Evolutionary conservation across 1,140 invertebrate genomes (phyloP).

Genomic region (Rhyacophila brunnea): DNA sequence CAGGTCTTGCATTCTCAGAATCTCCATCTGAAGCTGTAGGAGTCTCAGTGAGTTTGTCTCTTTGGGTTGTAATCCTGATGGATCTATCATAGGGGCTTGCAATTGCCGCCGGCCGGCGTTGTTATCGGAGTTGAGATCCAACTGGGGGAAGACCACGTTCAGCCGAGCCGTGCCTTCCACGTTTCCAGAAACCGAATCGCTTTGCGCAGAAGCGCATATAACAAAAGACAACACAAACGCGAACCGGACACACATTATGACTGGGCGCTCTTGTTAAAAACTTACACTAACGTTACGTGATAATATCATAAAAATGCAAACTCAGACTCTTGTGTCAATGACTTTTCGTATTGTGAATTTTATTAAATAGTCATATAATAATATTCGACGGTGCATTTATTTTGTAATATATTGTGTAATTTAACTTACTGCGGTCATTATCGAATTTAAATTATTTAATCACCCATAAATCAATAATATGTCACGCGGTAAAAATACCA

Average conservation of each 20-base stretch:
- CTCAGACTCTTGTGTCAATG: too few relatives aligned
- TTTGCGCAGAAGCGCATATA: not conserved
- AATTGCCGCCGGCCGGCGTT: not conserved
- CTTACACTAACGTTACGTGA: too few relatives aligned
- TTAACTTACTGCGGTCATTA: too few relatives aligned
- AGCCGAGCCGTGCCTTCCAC: slow-evolving; percentile 8
- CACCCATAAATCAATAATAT: too few relatives aligned
- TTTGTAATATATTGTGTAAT: too few relatives aligned
- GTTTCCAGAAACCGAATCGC: not conserved
- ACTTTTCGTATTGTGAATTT: too few relatives aligned
- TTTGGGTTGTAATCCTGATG: not conserved
- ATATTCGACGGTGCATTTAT: too few relatives aligned
- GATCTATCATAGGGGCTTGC: not conserved
- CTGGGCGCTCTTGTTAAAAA: not conserved
- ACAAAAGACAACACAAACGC: not conserved
- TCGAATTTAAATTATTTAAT: too few relatives aligned
- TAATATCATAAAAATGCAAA: too few relatives aligned
- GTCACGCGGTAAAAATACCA: too few relatives aligned
- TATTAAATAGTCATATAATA: too few relatives aligned
- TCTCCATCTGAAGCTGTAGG: slow-evolving; percentile 14
- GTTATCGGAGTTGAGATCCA: slow-evolving; percentile 3
- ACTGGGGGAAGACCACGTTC: slow-evolving; percentile 29
- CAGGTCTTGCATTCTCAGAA: slow-evolving; percentile 14
- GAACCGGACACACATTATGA: slow-evolving; percentile 4
- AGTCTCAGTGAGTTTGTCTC: slow-evolving; percentile 6